These are phyloP conservation scores for Peromyscus melanophrys DNA, from an alignment of 2,797 vertebrate genomes.

Conservation along the genomic window DNA sequence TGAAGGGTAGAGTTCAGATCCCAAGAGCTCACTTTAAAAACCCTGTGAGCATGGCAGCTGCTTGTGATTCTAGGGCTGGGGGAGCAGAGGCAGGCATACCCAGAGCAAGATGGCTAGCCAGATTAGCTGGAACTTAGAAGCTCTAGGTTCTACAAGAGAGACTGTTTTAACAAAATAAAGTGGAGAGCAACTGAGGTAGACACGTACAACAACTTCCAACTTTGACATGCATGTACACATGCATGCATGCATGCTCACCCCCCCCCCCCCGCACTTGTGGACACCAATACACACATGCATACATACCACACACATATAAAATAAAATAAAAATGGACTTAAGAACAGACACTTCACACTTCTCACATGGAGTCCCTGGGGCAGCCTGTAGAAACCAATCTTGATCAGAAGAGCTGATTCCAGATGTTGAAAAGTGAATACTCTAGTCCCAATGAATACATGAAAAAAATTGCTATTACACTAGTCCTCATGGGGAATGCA, in stretches of 20 bases:
- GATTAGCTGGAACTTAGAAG: not conserved
- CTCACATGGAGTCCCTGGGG: not conserved
- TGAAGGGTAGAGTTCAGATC: not conserved
- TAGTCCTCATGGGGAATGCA: not conserved
- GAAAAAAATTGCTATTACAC: not conserved
- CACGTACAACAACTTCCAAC: not conserved
- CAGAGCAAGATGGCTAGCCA: not conserved
- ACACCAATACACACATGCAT: not conserved
- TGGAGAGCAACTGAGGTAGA: not conserved
- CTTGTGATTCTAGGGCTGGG: not conserved
- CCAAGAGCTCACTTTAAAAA: not conserved
- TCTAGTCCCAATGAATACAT: not conserved
- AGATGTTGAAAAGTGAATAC: not conserved
- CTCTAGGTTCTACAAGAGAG: not conserved
- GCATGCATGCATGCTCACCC: not conserved
- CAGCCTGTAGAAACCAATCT: too few species aligned
- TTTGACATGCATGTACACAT: not conserved
- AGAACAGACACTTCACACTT: not conserved
- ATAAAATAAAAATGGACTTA: not conserved
- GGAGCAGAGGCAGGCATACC: not conserved
- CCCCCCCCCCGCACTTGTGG: not conserved
- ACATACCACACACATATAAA: not conserved
- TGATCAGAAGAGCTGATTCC: not conserved
- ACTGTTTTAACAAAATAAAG: not conserved
- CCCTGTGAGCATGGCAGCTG: not conserved